These are phyloP conservation scores for Myodes glareolus DNA, from an alignment of 2,113 vertebrate species.

Conservation along the genomic window DNA sequence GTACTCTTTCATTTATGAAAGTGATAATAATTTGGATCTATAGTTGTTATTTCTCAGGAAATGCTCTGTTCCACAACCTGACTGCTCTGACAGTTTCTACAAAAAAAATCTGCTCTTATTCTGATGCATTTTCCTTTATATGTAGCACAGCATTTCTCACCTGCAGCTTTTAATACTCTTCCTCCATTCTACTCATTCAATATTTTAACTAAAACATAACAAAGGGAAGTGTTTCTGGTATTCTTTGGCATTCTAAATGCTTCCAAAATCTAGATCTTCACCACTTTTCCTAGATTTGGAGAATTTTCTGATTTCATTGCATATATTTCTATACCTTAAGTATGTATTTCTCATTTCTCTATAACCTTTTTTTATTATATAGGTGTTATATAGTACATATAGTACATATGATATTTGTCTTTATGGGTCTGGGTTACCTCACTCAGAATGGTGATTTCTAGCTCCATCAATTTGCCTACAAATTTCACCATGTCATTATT, in stretches of 20 bases:
- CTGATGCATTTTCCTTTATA: background rate
- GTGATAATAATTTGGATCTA: background rate
- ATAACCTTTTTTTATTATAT: too few relatives aligned
- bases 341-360: background rate
- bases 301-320: background rate
- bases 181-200: background rate
- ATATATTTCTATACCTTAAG: background rate
- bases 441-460: too few relatives aligned
- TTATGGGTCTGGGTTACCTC: too few relatives aligned
- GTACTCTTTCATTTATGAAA: background rate
- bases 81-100: background rate
- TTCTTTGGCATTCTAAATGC: background rate
- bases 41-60: background rate
- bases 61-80: background rate
- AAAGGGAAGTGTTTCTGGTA: background rate
- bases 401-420: too few relatives aligned
- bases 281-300: background rate
- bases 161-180: background rate
- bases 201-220: background rate
- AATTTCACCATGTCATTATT: too few relatives aligned
- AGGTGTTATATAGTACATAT: too few relatives aligned
- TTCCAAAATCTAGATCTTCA: background rate
- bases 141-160: background rate
- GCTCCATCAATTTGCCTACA: too few relatives aligned
- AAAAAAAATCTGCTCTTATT: background rate